These are phyloP conservation scores for Rhysida immarginata DNA, from an alignment of 1,140 invertebrate genomes.

Conservation along the genomic window DNA sequence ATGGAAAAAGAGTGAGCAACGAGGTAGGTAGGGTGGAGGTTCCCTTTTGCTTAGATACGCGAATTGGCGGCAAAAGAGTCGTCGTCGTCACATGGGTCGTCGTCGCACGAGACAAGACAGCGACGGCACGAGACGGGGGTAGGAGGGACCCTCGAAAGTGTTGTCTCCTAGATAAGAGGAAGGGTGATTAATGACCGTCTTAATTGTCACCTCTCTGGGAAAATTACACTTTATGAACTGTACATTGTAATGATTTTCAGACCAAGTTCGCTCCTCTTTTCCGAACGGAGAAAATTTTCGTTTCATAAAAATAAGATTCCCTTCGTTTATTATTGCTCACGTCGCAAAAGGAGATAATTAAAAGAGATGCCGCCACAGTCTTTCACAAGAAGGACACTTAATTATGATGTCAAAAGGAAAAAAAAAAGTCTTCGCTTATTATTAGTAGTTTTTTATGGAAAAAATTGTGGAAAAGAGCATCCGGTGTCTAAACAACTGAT, in stretches of 20 bases:
- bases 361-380: neutral
- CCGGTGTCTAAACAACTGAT: no score
- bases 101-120: no score
- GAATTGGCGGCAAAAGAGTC: no score
- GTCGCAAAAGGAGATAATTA: neutral
- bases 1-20: no score
- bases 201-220: neutral
- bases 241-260: neutral
- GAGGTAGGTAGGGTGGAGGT: no score
- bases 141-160: no score
- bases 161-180: neutral
- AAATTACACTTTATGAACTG: neutral
- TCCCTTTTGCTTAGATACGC: no score
- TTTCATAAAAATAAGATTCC: neutral
- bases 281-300: neutral
- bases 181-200: neutral
- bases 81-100: no score
- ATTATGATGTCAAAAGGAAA: neutral
- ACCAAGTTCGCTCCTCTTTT: neutral
- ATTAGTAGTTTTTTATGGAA: no score
- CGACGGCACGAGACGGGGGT: neutral
- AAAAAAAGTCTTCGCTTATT: no score
- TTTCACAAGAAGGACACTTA: neutral
- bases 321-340: neutral
- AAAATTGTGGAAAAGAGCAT: no score